Base-by-base conservation (phyloP, 2,113 vertebrate species). In the Coracopsis vasa region DNA sequence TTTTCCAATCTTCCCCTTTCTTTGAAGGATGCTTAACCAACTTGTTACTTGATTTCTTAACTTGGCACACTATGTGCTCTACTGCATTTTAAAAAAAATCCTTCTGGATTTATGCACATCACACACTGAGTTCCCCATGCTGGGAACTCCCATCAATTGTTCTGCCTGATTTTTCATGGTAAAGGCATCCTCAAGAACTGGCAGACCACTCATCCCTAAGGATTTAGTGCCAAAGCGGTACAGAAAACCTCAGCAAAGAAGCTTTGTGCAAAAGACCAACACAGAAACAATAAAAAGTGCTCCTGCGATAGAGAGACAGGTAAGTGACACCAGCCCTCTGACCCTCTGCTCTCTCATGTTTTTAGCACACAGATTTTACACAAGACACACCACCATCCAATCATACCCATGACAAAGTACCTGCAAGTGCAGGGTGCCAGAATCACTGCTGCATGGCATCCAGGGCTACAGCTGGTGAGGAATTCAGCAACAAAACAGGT, bases 401-500 rank as follows among this genome's bases (percentile, higher is more conserved):
- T 15, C 27, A 54, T 20, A 71, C 7, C 35, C 47, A 42, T 4
- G 28, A 71, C 1, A 2, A 90, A 93, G n/a, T 37, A 82, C 45
- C 71, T 86, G 67, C 33, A 74, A 85, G n/a, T 7, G 33, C 39
- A 84, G 61, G 53, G 19, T 35, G 65, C 39, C 72, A 95, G 58
- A 81, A 85, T 35, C 41, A 50, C 79, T 54, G 48, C 75, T 78
- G 79, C 6, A 2, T 90, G 50, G 65, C 64, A 88, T 58, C 53
- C 61, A 80, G 35, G 10, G 37, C 42, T 73, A 75, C 35, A 94
- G 87, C 80, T 90, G 66, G 71, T 37, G 84, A 93, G 94, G 70
- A 94, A 82, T 69, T 92, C 8, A 88, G 80, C 87, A 91, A 94
- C 84, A 80, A 80, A 95, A 95, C 90, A 93, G 93, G 93, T 95